phyloP scores from a whole-genome alignment of 2,113 vertebrate genomes.

The Nymphicus hollandicus region DNA sequence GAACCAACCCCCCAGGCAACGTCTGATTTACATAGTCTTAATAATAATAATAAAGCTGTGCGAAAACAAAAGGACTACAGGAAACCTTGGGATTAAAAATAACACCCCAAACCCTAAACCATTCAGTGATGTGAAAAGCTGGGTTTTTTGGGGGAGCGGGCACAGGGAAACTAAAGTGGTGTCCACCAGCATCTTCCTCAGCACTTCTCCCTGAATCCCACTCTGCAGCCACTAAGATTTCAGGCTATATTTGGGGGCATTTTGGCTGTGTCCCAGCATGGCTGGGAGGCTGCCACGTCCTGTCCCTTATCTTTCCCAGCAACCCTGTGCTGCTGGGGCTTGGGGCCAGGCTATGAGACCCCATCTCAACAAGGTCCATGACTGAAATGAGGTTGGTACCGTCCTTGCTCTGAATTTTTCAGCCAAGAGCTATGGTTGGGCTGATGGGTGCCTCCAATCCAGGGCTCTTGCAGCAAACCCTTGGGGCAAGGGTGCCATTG shows the following conservation, averaged over 20 bases:
- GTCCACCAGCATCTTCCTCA: neutral
- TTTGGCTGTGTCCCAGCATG: neutral
- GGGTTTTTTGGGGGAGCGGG: neutral
- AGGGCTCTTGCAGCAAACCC: neutral
- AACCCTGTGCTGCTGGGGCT: too few species aligned
- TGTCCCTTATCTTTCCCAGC: neutral
- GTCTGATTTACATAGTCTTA: conserved; percentile 65
- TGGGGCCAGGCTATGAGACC: neutral
- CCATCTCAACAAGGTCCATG: neutral
- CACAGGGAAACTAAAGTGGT: neutral
- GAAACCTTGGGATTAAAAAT: conserved; percentile 52
- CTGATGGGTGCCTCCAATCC: neutral
- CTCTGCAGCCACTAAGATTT: neutral
- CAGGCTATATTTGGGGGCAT: neutral
- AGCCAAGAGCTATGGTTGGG: neutral
- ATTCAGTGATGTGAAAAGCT: conserved; percentile 71
- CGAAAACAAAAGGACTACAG: conserved; percentile 55
- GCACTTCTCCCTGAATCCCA: neutral
- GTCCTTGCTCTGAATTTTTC: fast-evolving
- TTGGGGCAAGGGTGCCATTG: fast-evolving
- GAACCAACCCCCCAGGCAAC: conserved; percentile 52
- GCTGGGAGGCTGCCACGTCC: neutral
- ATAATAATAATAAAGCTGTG: conserved; percentile 67
- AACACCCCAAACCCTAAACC: conserved; percentile 16
- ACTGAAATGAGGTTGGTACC: fast-evolving